A percentile compares a stretch with the other conserved stretches of the same genome.
phyloP scores from a whole-genome alignment of 2,888 invertebrate genomes.

The Pocota personata region DNA sequence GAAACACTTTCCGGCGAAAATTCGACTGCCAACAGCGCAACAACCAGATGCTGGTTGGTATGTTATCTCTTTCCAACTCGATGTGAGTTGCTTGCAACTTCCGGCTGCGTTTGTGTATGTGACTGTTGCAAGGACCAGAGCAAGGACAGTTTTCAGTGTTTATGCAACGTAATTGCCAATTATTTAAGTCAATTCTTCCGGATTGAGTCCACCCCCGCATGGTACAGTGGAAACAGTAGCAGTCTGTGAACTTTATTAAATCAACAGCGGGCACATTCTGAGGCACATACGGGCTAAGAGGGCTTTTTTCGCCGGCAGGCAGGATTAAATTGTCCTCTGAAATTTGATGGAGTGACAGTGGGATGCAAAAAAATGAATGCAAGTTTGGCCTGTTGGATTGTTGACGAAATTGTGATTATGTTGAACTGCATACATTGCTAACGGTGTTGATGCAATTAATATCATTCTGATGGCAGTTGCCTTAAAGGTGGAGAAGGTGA shows the following conservation, averaged over 20 bases:
- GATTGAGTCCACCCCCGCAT: constrained; percentile 26
- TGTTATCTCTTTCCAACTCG: neutral
- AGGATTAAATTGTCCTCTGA: constrained; percentile 45
- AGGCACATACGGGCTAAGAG: neutral
- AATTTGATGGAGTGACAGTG: constrained; percentile 6
- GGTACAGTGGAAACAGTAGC: neutral
- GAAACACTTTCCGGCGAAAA: constrained; percentile 49
- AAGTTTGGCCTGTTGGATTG: constrained; percentile 25
- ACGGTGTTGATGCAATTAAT: constrained; percentile 57
- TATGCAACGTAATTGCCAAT: constrained; percentile 63
- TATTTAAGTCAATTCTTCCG: constrained; percentile 65
- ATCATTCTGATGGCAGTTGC: neutral
- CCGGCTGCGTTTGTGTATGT: constrained; percentile 5
- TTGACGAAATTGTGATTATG: constrained; percentile 36
- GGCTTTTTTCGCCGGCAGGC: constrained; percentile 7
- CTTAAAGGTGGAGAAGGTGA: neutral
- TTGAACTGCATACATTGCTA: neutral
- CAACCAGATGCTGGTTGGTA: constrained; percentile 19
- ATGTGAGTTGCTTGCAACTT: constrained; percentile 25
- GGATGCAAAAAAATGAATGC: neutral
- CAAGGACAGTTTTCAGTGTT: constrained; percentile 52
- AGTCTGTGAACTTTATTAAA: constrained; percentile 48
- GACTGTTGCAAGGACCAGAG: neutral
- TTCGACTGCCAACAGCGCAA: constrained; percentile 27
- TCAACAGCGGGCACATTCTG: constrained; percentile 30